Evolutionary conservation across 1,140 invertebrate genomes (phyloP).

Genomic region (Trichogramma pretiosum): DNA sequence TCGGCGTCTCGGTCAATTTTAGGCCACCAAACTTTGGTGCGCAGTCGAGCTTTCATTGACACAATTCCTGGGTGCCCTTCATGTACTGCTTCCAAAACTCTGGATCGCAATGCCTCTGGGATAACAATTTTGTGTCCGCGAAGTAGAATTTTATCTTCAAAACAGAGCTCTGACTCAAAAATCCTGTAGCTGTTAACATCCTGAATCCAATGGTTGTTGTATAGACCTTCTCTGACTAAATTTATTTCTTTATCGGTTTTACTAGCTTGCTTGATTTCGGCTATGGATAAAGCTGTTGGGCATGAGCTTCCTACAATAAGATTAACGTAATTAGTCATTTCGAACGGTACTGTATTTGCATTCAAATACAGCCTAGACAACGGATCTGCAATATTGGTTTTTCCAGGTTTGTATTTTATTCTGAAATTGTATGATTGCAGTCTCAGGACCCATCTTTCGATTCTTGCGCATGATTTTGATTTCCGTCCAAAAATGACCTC

Average conservation of each 20-base stretch:
- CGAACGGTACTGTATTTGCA: too few species aligned
- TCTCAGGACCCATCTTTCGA: constrained; percentile 33
- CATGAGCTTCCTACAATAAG: too few species aligned
- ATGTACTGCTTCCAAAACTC: constrained; percentile 26
- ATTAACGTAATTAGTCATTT: too few species aligned
- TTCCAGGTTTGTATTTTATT: constrained; percentile 30
- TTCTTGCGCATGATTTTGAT: constrained; percentile 28
- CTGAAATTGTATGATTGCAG: constrained; percentile 30
- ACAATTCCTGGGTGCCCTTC: constrained; percentile 27
- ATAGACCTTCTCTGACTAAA: too few species aligned
- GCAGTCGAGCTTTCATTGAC: constrained; percentile 28
- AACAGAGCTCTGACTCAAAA: too few species aligned
- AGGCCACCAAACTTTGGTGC: constrained; percentile 31
- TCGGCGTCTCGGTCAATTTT: constrained; percentile 25
- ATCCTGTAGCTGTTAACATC: too few species aligned
- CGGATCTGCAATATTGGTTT: constrained; percentile 32
- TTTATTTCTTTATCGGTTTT: too few species aligned
- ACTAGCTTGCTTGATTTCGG: too few species aligned
- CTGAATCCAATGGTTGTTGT: too few species aligned
- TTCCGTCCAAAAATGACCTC: constrained; percentile 21
- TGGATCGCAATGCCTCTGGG: constrained; percentile 25
- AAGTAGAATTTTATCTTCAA: too few species aligned
- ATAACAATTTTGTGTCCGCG: constrained; percentile 14
- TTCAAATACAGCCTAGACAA: constrained; percentile 28
- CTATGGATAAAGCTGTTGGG: too few species aligned